A percentile compares a stretch with the other conserved stretches of the same genome.
Conservation (phyloP, 2,888 invertebrate species). For the Drosophila falleni region DNA sequence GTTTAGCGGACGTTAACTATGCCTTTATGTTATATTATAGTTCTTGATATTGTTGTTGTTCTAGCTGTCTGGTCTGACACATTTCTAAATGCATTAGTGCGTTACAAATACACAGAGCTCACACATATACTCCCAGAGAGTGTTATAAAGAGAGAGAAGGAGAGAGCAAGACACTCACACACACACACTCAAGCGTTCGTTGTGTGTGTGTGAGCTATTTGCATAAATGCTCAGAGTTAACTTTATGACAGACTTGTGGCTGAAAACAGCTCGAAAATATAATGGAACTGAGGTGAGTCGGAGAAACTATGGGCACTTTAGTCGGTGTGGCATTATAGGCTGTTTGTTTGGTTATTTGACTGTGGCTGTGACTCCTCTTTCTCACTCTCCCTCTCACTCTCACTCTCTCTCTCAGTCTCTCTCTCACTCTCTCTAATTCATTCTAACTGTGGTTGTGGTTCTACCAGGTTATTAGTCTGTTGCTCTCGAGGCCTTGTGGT, state of each 20-base stretch:
- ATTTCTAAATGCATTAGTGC: slow-evolving; percentile 38
- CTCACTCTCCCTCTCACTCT: neutral
- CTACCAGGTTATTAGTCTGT: slow-evolving; percentile 59
- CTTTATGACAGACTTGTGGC: slow-evolving; percentile 69
- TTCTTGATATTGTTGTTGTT: slow-evolving; percentile 19
- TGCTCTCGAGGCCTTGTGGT: slow-evolving; percentile 27
- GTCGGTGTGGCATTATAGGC: slow-evolving; percentile 1
- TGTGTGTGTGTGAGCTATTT: slow-evolving; percentile 45
- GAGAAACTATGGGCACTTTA: slow-evolving; percentile 15
- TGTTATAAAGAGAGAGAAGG: neutral
- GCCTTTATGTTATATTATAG: slow-evolving; percentile 5
- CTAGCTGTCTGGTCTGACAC: slow-evolving; percentile 39
- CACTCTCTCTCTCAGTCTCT: slow-evolving; percentile 2
- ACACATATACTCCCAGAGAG: neutral
- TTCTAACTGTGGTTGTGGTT: slow-evolving; percentile 28
- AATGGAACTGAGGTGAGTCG: slow-evolving; percentile 16
- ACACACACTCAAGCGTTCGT: slow-evolving; percentile 16
- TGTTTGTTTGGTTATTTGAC: slow-evolving; percentile 39
- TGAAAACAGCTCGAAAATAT: slow-evolving; percentile 26
- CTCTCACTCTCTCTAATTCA: neutral
- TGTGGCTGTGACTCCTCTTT: neutral
- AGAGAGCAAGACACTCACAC: neutral
- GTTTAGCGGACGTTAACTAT: too few relatives aligned
- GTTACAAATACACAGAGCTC: slow-evolving; percentile 16
- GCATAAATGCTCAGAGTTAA: slow-evolving; percentile 66